These are phyloP conservation scores for Centropus bengalensis DNA, from an alignment of 2,113 vertebrate genomes.

Conservation along the genomic window DNA sequence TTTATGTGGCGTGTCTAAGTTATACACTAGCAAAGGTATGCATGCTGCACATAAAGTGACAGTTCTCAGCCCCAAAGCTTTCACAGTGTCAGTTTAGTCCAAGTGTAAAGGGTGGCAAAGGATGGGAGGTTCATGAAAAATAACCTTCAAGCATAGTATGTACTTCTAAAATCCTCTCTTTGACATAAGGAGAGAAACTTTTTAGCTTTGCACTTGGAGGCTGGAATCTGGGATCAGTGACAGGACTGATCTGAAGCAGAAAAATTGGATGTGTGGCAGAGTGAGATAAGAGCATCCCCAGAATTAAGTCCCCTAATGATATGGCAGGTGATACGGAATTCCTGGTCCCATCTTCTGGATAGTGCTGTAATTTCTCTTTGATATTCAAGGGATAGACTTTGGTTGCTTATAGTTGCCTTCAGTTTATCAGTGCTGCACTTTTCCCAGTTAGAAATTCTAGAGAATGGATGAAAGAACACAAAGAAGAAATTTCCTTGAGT, in stretches of 20 bases:
- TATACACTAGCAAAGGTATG: not conserved
- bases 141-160: not conserved
- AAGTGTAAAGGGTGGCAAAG: not conserved
- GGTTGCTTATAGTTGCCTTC: not conserved
- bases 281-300: not conserved
- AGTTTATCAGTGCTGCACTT: not conserved
- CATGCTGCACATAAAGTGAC: not conserved
- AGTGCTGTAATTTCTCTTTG: not conserved
- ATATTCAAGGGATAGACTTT: not conserved
- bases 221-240: not conserved
- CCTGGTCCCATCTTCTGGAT: not conserved
- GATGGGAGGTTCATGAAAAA: not conserved
- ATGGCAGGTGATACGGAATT: not conserved
- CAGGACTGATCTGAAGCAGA: not conserved
- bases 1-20: not conserved
- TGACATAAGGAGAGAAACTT: not conserved
- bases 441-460: not conserved
- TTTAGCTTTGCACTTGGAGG: not conserved
- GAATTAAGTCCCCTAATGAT: not conserved
- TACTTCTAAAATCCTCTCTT: not conserved
- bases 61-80: not conserved
- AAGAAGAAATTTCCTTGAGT: not conserved
- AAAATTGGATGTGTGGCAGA: not conserved
- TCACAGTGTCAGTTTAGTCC: not conserved
- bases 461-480: conserved; percentile 1